Evolutionary conservation across 1,140 invertebrate genomes (phyloP), one percentile per base, ranked within the genome.

Genomic region (Kradibia gibbosae): DNA sequence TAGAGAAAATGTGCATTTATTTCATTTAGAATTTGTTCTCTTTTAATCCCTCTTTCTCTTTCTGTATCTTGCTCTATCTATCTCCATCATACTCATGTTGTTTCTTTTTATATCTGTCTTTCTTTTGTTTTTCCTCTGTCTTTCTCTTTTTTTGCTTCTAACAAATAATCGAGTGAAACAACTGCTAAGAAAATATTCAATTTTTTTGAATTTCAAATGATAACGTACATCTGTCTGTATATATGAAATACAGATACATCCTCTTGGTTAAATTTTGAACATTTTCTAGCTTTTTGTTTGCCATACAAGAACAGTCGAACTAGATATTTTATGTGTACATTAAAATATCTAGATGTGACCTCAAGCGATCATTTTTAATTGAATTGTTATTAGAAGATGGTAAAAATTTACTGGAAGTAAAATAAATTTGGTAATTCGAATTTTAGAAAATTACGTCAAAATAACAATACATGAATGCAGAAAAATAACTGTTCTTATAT

Each of bases 281-380:
- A 36, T n/a, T 5, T 39, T 67, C 62, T 22, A 15, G 22, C 34
- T 39, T 39, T 5, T 36, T 36, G n/a, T 67, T 67, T 39, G n/a
- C 34, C 34, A 39, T 67, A 22, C 17, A 11, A 36, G 13, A 4
- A 17, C 11, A 67, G 34, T 39, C n/a, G 34, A 67, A 34, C 20
- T 2, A 13, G n/a, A 17, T 67, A 17, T 22, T 17, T 53, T 53
- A 17, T 70, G 20, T 10, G 34, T 20, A 48, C 39, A 20, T 31
- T 13, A n/a, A 60, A 60, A 20, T 42, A 76, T 62, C n/a, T 34
- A 57, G 15, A 25, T 45, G 34, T 28, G 7, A 60, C 34, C 53
- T 31, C 53, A 53, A 62, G 34, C 20, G 74, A 11, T 76, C 25
- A 55, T 57, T 74, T 74, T 74, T 48, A 72, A 72, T 72, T 48